Conservation (phyloP, 1,140 invertebrate genomes). For the Lordiphosa collinella region DNA sequence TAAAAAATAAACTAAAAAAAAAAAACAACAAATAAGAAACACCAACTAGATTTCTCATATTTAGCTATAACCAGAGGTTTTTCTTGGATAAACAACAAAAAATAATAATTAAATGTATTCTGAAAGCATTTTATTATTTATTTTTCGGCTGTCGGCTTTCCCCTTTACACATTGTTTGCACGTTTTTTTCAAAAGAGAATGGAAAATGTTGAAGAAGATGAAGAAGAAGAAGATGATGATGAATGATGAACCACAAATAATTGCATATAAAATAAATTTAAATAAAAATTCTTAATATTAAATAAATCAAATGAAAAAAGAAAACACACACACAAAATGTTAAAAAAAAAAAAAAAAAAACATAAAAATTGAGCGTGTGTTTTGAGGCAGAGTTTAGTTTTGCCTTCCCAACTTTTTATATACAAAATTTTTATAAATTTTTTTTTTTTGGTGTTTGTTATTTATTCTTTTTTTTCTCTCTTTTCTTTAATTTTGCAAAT, state of each 20-base stretch:
- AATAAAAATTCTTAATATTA: slow-evolving; percentile 72
- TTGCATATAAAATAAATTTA: slow-evolving; percentile 75
- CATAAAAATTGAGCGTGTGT: slow-evolving; percentile 10
- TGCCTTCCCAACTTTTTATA: no score
- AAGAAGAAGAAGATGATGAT: slow-evolving; percentile 41
- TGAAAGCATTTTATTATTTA: slow-evolving; percentile 77
- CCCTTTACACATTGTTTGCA: slow-evolving; percentile 95
- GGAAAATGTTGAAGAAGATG: slow-evolving; percentile 19
- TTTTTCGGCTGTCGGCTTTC: slow-evolving; percentile 86
- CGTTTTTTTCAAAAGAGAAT: slow-evolving; percentile 80
- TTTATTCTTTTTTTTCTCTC: no score
- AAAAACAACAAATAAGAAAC: neutral
- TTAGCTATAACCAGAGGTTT: neutral
- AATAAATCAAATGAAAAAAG: slow-evolving; percentile 53
- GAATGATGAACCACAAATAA: slow-evolving; percentile 54
- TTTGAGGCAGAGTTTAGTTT: no score
- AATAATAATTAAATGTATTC: slow-evolving; percentile 68
- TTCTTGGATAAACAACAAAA: slow-evolving; percentile 33
- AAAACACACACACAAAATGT: slow-evolving; percentile 37
- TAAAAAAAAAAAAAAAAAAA: slow-evolving; percentile 36
- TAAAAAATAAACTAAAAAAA: neutral
- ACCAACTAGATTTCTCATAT: slow-evolving; percentile 7
- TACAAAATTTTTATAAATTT: neutral
- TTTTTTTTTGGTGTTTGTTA: no score
- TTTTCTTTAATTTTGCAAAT: no score